These are phyloP conservation scores for Belonocnema kinseyi DNA, from an alignment of 1,140 invertebrate genomes.

Conservation along the genomic window DNA sequence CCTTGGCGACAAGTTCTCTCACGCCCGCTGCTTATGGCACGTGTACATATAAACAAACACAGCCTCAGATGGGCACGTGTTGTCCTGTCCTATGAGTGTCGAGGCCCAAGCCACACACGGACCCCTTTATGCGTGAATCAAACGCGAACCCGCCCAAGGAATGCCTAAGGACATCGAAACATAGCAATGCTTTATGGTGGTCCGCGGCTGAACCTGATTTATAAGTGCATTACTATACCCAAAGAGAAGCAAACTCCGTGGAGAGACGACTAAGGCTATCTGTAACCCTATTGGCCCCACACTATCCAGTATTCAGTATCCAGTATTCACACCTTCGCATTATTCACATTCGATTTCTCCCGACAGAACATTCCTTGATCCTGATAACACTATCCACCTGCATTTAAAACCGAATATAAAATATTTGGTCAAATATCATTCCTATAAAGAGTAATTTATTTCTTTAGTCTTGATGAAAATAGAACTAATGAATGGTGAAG, in stretches of 20 bases:
- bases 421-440: background rate
- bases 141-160: constrained; percentile 74
- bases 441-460: too few relatives aligned
- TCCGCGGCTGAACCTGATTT: constrained; percentile 76
- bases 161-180: constrained; percentile 76
- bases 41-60: constrained; percentile 46
- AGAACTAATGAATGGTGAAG: too few relatives aligned
- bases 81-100: constrained; percentile 55
- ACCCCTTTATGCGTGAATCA: constrained; percentile 71
- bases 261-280: constrained; percentile 55
- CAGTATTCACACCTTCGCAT: constrained; percentile 42
- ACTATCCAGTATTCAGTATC: constrained; percentile 38
- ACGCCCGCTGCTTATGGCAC: constrained; percentile 61
- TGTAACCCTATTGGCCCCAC: constrained; percentile 53
- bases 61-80: constrained; percentile 37
- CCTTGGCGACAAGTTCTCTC: constrained; percentile 74
- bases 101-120: constrained; percentile 64
- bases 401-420: background rate
- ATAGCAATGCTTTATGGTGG: constrained; percentile 77
- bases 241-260: constrained; percentile 53
- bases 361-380: background rate
- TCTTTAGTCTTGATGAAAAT: too few relatives aligned
- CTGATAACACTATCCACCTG: background rate
- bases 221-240: constrained; percentile 75
- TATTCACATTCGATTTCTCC: background rate